Base-by-base conservation (phyloP, 37 sponge, comb jelly and placozoan species). In the Cladorhizidae sp. region DNA sequence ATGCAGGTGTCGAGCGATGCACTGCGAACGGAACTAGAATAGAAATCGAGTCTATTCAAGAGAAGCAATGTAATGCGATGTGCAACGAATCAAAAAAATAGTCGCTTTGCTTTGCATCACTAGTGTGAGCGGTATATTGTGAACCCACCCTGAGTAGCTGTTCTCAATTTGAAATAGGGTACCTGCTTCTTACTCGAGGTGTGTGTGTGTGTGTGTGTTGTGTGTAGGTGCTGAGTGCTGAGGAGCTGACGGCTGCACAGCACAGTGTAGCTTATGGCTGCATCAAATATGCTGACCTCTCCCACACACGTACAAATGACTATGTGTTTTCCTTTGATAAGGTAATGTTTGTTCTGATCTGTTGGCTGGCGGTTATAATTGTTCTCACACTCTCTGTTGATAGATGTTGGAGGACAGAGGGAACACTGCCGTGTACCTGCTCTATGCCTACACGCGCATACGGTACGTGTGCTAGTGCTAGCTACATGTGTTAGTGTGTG, bases 301-400 rank as follows among this genome's bases (percentile, higher is more conserved):
- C 74, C n/a, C 94, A 93, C 63, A 83, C 86, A 57, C 76, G 96
- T 28, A 95, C 86, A 2, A 86, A 91, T 52, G 99, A 98, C 70
- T 98, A 98, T 80, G 91, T 98, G 23, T 98, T 98, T 84, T 98
- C 99, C 29, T 98, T 98, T 80, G 95, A 96, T 45, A 95, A 98
- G 93, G 95, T 94, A 65, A 3, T 31, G 32, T 31, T 31, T 7
- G 36, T 32, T 31, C 2, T 12, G 2, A 65, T 65, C 9, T 45
- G 49, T 45, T 33, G 67, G 20, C 36, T 61, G 62, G 7, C 3
- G 35, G 33, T 14, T 31, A 31, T 12, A 65, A 3, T 14, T 65
- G 67, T 25, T 40, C 6, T 63, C 26, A n/a, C n/a, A n/a, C n/a
- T 18, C 51, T 9, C 15, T 42, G 35, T 40, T 41, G 61, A 17